phyloP scores from a whole-genome alignment of 2,797 vertebrate species.

The Sebastolobus alascanus region DNA sequence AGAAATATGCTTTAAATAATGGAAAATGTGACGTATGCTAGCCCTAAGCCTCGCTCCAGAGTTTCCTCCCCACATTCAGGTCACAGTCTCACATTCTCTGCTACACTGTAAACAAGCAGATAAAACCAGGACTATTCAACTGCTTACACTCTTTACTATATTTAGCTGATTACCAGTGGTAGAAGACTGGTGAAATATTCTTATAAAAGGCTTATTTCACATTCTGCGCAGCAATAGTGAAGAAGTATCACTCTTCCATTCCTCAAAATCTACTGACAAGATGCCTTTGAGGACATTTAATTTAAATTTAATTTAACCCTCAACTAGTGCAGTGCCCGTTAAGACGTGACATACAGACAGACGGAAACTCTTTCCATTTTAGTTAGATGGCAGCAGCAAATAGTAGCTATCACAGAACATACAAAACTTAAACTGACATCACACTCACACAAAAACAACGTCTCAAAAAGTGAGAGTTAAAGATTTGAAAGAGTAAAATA shows the following conservation, averaged over 20 bases:
- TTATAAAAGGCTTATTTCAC: background rate
- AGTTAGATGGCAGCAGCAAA: background rate
- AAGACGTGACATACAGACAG: too few species aligned
- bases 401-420: background rate
- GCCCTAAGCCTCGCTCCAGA: conserved; percentile 57
- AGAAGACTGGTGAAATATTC: background rate
- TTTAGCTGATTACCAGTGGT: background rate
- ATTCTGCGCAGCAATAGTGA: background rate
- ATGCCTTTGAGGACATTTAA: background rate
- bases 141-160: background rate
- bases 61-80: conserved; percentile 61
- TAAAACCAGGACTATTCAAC: conserved; percentile 20
- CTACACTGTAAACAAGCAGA: conserved; percentile 40
- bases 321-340: background rate
- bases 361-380: too few species aligned
- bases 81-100: conserved; percentile 49
- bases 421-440: too few species aligned
- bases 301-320: background rate
- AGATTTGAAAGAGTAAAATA: background rate
- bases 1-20: conserved; percentile 70
- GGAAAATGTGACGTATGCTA: conserved; percentile 68
- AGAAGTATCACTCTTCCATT: background rate
- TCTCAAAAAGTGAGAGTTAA: background rate
- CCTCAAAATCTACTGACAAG: background rate
- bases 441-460: too few species aligned